phyloP scores from a whole-genome alignment of 2,113 vertebrate genomes.

The Philantomba maxwellii region DNA sequence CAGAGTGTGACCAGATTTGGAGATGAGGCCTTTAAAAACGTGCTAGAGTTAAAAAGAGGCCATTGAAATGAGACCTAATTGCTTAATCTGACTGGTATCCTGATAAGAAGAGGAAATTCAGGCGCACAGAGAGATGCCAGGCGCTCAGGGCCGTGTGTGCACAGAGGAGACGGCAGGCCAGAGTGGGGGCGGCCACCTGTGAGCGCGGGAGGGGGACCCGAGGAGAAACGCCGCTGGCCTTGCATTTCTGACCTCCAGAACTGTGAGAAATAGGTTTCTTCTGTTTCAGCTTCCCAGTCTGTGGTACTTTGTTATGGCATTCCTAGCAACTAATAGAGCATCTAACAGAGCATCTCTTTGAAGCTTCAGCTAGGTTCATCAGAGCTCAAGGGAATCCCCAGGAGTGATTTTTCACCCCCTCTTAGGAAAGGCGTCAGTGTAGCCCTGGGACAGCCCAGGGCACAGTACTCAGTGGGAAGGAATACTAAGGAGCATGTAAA shows the following conservation, averaged over 20 bases:
- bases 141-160: not conserved
- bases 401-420: not conserved
- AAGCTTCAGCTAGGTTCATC: not conserved
- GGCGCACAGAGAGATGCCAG: not conserved
- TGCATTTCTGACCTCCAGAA: not conserved
- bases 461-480: not conserved
- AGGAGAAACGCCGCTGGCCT: not conserved
- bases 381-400: not conserved
- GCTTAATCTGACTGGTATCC: not conserved
- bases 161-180: not conserved
- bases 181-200: not conserved
- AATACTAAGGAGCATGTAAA: not conserved
- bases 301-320: not conserved
- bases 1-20: not conserved
- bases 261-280: not conserved
- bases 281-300: not conserved
- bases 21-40: not conserved
- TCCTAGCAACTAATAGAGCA: not conserved
- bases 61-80: not conserved
- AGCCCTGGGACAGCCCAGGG: not conserved
- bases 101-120: not conserved
- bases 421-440: not conserved
- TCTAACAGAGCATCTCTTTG: not conserved
- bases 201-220: not conserved
- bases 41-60: not conserved